These are phyloP conservation scores for Spisula solida DNA, from an alignment of 2,888 invertebrate genomes.

Conservation along the genomic window DNA sequence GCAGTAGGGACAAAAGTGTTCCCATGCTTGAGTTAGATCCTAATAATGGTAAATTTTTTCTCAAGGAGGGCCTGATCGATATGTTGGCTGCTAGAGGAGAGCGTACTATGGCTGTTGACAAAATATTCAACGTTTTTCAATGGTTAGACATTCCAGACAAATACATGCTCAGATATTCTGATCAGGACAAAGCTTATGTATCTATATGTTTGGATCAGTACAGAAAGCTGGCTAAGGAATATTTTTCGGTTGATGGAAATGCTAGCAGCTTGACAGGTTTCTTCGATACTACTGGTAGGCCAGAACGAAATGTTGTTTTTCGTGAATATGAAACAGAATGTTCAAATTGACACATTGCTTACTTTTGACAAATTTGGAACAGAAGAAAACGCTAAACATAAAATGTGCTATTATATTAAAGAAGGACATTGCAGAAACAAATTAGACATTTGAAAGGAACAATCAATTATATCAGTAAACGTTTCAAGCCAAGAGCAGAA, in stretches of 20 bases:
- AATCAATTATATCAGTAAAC: too few relatives aligned
- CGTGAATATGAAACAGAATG: not conserved
- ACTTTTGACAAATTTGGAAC: too few relatives aligned
- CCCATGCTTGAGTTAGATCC: constrained; percentile 44
- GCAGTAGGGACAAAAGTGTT: constrained; percentile 41
- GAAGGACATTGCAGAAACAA: too few relatives aligned
- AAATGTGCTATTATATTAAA: too few relatives aligned
- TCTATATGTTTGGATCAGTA: constrained; percentile 33
- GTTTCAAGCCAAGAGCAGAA: too few relatives aligned
- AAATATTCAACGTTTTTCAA: constrained; percentile 52
- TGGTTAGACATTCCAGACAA: constrained; percentile 60
- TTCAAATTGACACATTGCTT: too few relatives aligned
- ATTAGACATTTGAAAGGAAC: too few relatives aligned
- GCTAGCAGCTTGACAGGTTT: not conserved
- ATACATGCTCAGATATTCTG: constrained; percentile 58
- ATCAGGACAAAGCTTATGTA: constrained; percentile 52
- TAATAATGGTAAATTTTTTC: constrained; percentile 43
- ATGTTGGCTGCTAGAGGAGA: constrained; percentile 69
- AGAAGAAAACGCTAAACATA: too few relatives aligned
- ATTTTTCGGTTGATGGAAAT: constrained; percentile 30
- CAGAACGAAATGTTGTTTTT: constrained; percentile 29
- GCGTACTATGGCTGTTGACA: constrained; percentile 53
- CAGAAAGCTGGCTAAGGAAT: constrained; percentile 32
- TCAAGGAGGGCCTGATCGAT: constrained; percentile 65
- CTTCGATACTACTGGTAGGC: not conserved